phyloP scores from a whole-genome alignment of 2,888 invertebrate genomes.

The Oscheius sp. region DNA sequence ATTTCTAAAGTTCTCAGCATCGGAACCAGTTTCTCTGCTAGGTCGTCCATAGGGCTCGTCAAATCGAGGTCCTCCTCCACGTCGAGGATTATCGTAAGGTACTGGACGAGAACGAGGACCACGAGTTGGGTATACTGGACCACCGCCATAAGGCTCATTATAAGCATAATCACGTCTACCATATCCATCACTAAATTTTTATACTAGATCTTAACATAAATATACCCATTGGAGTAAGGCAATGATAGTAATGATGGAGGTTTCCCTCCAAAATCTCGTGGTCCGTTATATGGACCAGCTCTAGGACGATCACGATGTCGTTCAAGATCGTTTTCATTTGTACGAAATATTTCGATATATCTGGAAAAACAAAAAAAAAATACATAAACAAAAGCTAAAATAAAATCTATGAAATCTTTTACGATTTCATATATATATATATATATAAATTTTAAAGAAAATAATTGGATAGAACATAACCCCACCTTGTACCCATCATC shows the following conservation, averaged over 20 bases:
- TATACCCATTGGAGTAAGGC: slow-evolving; percentile 7
- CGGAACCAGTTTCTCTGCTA: neutral
- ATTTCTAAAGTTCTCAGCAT: slow-evolving; percentile 6
- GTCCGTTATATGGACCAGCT: slow-evolving; percentile 29
- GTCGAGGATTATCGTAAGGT: slow-evolving; percentile 7
- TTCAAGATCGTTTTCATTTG: slow-evolving; percentile 42
- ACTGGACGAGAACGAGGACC: neutral
- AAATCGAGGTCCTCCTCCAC: neutral
- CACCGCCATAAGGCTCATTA: slow-evolving; percentile 12
- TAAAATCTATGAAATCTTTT: slow-evolving; percentile 53
- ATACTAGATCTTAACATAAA: neutral
- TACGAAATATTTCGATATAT: slow-evolving; percentile 64
- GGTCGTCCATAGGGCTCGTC: neutral
- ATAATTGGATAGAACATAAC: slow-evolving; percentile 1
- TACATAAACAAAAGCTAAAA: neutral
- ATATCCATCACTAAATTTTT: slow-evolving; percentile 14
- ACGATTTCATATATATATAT: too few species aligned
- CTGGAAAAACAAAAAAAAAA: slow-evolving; percentile 38
- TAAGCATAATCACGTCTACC: slow-evolving; percentile 7
- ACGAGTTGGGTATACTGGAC: slow-evolving; percentile 5
- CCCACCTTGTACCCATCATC: slow-evolving; percentile 66
- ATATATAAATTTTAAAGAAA: neutral
- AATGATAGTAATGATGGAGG: slow-evolving; percentile 22
- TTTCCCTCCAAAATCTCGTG: neutral
- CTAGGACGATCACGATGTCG: slow-evolving; percentile 33